Conservation (phyloP, 2,113 vertebrate species). For the Cyphomyrus plagiostoma region DNA sequence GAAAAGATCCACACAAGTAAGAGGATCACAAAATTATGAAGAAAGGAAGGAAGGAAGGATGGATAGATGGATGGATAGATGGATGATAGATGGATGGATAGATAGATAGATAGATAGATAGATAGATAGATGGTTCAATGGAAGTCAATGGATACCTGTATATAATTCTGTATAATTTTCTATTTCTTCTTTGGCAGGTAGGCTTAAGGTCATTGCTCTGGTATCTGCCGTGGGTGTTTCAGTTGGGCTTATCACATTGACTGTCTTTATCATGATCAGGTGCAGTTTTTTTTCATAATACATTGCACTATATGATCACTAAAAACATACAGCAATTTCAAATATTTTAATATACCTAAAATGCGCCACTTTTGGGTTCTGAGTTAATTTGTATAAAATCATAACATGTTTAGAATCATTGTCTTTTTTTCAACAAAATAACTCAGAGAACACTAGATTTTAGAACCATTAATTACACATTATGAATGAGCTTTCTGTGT, state of each 20-base stretch:
- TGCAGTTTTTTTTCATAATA: conserved; percentile 30
- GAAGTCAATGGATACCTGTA: background rate
- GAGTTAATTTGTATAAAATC: background rate
- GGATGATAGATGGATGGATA: background rate
- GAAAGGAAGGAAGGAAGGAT: background rate
- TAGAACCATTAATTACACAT: background rate
- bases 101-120: background rate
- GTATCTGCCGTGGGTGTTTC: conserved; percentile 65
- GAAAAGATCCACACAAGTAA: background rate
- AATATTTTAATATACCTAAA: background rate
- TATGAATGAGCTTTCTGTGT: background rate
- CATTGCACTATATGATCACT: background rate
- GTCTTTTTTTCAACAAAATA: background rate
- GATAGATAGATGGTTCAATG: background rate
- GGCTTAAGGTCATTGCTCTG: conserved; percentile 63
- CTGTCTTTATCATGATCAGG: conserved; percentile 68
- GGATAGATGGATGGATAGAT: background rate
- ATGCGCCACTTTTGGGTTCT: background rate
- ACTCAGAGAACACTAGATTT: background rate
- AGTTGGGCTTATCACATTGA: conserved; percentile 63
- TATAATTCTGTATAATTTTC: background rate
- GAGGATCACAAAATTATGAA: background rate
- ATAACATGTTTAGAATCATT: background rate
- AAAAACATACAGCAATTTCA: background rate
- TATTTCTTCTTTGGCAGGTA: conserved; percentile 43